A percentile compares a stretch with the other conserved stretches of the same genome.
phyloP scores from a whole-genome alignment of 2,113 vertebrate genomes.

The Pluvianellus socialis region DNA sequence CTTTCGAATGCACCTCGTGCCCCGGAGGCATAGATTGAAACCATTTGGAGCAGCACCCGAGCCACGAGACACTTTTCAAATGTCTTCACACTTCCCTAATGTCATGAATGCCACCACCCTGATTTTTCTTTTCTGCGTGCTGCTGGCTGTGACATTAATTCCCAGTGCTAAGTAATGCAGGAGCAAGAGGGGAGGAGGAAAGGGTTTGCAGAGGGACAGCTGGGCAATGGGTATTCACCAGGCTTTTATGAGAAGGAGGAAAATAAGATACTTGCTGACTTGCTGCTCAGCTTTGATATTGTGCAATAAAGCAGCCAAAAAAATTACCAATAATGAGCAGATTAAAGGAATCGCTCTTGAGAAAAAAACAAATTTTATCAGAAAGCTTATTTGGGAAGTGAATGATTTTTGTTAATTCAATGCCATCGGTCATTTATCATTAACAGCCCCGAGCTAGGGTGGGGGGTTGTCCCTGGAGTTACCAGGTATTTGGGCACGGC shows the following conservation, averaged over 20 bases:
- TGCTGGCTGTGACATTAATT: neutral
- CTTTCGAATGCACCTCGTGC: neutral
- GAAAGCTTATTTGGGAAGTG: constrained; percentile 49
- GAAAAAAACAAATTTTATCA: constrained; percentile 40
- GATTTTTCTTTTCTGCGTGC: neutral
- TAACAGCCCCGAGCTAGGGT: constrained; percentile 1
- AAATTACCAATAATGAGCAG: neutral
- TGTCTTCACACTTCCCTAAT: neutral
- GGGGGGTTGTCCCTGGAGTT: neutral
- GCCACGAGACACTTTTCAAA: neutral
- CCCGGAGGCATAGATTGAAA: neutral
- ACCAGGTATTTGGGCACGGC: neutral
- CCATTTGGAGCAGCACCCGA: fast-evolving
- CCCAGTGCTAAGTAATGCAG: neutral
- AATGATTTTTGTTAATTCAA: constrained; percentile 41
- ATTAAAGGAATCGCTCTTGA: constrained; percentile 53
- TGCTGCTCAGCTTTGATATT: constrained; percentile 11
- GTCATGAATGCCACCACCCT: fast-evolving
- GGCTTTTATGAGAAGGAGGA: neutral
- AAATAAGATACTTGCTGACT: constrained; percentile 19
- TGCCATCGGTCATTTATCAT: constrained; percentile 33
- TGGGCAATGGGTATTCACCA: neutral
- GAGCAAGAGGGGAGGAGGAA: neutral
- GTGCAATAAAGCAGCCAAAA: neutral
- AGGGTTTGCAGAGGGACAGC: neutral